Conservation (phyloP, 2,113 vertebrate species). For the Trematomus loennbergii region DNA sequence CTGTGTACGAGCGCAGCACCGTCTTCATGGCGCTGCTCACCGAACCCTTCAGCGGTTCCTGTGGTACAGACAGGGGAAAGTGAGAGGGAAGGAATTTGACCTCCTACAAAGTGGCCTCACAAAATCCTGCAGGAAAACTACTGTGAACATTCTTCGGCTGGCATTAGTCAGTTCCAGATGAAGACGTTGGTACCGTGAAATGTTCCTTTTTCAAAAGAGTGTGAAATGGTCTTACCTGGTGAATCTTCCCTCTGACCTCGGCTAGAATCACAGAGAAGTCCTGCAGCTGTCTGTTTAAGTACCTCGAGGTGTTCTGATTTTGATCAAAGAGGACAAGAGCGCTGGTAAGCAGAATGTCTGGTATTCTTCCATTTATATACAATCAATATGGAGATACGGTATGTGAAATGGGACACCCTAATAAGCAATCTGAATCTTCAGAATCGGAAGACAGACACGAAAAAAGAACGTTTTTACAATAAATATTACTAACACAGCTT, state of each 20-base stretch:
- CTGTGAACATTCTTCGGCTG: slow-evolving; percentile 33
- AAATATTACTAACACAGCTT: too few relatives aligned
- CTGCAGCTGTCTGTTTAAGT: slow-evolving; percentile 77
- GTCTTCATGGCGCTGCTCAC: slow-evolving; percentile 61
- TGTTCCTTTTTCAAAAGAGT: not conserved
- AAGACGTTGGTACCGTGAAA: not conserved
- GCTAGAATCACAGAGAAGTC: slow-evolving; percentile 79
- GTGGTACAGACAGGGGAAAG: not conserved
- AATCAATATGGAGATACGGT: too few relatives aligned
- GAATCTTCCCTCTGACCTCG: slow-evolving; percentile 78
- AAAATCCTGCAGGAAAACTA: slow-evolving; percentile 17
- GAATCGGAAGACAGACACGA: too few relatives aligned
- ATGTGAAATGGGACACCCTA: too few relatives aligned
- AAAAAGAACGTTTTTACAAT: too few relatives aligned
- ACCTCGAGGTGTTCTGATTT: slow-evolving; percentile 75
- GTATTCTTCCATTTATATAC: too few relatives aligned
- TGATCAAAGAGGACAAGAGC: not conserved
- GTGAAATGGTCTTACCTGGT: slow-evolving; percentile 68
- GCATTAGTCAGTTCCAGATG: slow-evolving; percentile 36
- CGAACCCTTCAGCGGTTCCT: slow-evolving; percentile 78
- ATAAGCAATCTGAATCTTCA: too few relatives aligned
- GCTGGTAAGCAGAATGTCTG: not conserved
- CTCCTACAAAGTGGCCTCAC: slow-evolving; percentile 40
- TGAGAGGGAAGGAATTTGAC: slow-evolving; percentile 39
- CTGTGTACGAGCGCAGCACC: slow-evolving; percentile 77